Percentiles rank a stretch among this genome's conserved stretches.
Evolutionary conservation across 2,888 invertebrate genomes (phyloP).

Genomic region (Drosophila testacea): DNA sequence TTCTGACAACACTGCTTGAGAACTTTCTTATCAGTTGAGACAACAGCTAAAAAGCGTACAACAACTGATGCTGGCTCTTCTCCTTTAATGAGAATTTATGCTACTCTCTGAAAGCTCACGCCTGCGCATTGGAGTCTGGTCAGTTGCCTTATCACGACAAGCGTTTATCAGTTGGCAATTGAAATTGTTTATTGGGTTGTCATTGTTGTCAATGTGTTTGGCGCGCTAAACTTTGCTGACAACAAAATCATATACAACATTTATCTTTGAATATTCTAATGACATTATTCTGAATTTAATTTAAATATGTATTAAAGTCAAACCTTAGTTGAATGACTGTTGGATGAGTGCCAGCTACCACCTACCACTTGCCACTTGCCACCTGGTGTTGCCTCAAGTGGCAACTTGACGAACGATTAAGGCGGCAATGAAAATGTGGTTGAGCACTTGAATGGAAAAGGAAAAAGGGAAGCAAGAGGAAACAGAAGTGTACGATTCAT

Average conservation of each 20-base stretch:
- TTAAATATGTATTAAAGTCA: slow-evolving; percentile 47
- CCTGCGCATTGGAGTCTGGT: slow-evolving; percentile 48
- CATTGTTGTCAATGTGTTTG: slow-evolving; percentile 53
- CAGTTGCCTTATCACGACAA: slow-evolving; percentile 54
- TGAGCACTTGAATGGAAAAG: slow-evolving; percentile 38
- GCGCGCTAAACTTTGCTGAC: slow-evolving; percentile 58
- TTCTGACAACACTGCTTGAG: too few species aligned
- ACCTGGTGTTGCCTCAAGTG: slow-evolving; percentile 38
- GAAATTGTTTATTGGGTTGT: slow-evolving; percentile 54
- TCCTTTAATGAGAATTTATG: too few species aligned
- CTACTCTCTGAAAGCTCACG: slow-evolving; percentile 65
- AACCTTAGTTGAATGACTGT: slow-evolving; percentile 20
- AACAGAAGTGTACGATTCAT: slow-evolving; percentile 45
- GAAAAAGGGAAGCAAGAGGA: background rate
- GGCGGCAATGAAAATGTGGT: slow-evolving; percentile 27
- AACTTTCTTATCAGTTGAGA: slow-evolving; percentile 66
- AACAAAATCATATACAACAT: slow-evolving; percentile 32
- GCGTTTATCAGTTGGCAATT: slow-evolving; percentile 56
- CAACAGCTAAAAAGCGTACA: slow-evolving; percentile 22
- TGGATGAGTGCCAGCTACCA: slow-evolving; percentile 15
- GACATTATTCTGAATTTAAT: slow-evolving; percentile 29
- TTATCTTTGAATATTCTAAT: slow-evolving; percentile 49
- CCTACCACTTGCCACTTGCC: slow-evolving; percentile 7
- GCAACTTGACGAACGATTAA: slow-evolving; percentile 43
- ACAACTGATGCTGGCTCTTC: slow-evolving; percentile 4